phyloP scores from a whole-genome alignment of 2,797 vertebrate species.

The Acanthurus leucopareius region DNA sequence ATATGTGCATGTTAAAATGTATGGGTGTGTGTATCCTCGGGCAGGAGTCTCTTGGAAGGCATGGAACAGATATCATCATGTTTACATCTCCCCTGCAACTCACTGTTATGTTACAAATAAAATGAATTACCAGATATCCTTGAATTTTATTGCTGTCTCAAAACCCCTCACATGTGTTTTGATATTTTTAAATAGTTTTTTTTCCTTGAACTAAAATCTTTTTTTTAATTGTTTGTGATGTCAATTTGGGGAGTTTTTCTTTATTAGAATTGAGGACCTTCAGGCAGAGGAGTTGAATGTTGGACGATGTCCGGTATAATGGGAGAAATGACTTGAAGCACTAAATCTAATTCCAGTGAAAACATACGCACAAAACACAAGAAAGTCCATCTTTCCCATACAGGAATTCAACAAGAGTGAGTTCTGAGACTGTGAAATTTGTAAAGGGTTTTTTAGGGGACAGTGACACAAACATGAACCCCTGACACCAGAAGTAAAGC shows the following conservation, averaged over 20 bases:
- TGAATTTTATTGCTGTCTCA: background rate
- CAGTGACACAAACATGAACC: background rate
- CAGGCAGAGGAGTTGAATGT: background rate
- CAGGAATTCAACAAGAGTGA: background rate
- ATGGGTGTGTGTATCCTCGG: slow-evolving; percentile 21
- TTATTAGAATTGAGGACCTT: background rate
- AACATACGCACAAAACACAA: background rate
- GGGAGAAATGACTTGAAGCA: background rate
- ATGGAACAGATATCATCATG: slow-evolving; percentile 55
- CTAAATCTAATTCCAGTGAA: no score
- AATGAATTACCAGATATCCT: background rate
- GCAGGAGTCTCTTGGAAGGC: slow-evolving; percentile 26
- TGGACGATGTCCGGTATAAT: background rate
- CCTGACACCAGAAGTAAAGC: no score
- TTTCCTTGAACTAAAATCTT: background rate
- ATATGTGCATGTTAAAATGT: slow-evolving; percentile 23
- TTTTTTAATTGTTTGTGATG: background rate
- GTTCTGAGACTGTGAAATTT: background rate
- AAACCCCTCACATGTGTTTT: background rate
- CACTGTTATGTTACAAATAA: background rate
- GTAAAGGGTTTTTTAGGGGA: background rate
- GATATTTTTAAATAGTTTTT: background rate
- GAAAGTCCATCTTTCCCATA: background rate
- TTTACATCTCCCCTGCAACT: slow-evolving; percentile 43
- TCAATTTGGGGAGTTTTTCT: background rate